Evolutionary conservation across 53 echinoderm and acorn worm species (phyloP), one percentile per base, ranked within the genome.

Genomic region (Luidia sarsii): DNA sequence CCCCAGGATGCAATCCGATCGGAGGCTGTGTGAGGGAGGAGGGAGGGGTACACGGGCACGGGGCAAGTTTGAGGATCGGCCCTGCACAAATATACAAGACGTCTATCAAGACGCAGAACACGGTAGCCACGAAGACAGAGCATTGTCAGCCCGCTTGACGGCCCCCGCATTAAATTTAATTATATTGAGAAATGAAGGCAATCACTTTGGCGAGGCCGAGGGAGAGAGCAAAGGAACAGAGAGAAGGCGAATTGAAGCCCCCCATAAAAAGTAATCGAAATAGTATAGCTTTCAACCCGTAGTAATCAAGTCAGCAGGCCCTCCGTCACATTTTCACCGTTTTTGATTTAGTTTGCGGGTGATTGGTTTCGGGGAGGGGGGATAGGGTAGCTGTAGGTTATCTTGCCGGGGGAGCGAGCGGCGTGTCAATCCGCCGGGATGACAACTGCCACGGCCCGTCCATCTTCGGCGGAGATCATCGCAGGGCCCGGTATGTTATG

Each of bases 161-260:
- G 21, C 16, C 6, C 16, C 15, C 20, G 68, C 61, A 77, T 77
- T 77, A 60, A 77, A 77, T 77, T 77, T 77, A 77, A 77, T 77
- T 77, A 77, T 77, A 77, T 77, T 77, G 77, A 77, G 62, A 77
- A 77, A 77, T 77, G 77, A 77, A 77, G 77, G 60, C 77, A 77
- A 77, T 77, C 77, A 77, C 77, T 77, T 77, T 25, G 45, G 43
- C 77, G 21, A 60, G 48, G 77, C 24, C 31, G 60, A 46, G 27
- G 43, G 43, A 67, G 43, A 18, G 21, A 10, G 77, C 60, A 61
- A 61, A 77, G 59, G 77, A 77, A 77, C n/a, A n/a, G n/a, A n/a
- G n/a, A n/a, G n/a, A n/a, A n/a, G n/a, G n/a, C n/a, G n/a, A n/a
- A n/a, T n/a, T n/a, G n/a, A n/a, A n/a, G n/a, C n/a, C 46, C 77